These are phyloP conservation scores for Hiodon alosoides DNA, from an alignment of 2,113 vertebrate species.

Conservation along the genomic window DNA sequence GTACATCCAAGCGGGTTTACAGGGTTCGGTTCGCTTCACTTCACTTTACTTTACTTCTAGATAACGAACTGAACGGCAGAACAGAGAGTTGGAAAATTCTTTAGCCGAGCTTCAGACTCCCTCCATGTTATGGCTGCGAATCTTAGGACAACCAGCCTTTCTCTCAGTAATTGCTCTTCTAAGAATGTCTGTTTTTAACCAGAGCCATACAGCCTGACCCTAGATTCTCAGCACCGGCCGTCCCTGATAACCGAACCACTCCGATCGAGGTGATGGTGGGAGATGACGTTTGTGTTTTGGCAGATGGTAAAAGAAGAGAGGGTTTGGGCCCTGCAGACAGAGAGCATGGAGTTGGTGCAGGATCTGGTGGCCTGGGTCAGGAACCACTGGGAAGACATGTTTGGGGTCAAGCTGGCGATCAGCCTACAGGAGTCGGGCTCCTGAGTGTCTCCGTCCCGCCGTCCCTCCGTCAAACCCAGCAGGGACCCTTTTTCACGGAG, in stretches of 20 bases:
- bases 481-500: no score
- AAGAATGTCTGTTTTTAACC: neutral
- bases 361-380: constrained; percentile 73
- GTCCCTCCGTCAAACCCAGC: no score
- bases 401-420: constrained; percentile 70
- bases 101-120: no score
- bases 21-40: no score
- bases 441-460: neutral
- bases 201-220: neutral
- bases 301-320: constrained; percentile 69
- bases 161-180: no score
- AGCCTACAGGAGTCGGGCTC: constrained; percentile 39
- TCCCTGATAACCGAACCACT: no score
- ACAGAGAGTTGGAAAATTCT: no score
- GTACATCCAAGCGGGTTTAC: no score
- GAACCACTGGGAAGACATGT: constrained; percentile 79
- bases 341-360: constrained; percentile 61
- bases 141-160: no score
- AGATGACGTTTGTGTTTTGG: neutral
- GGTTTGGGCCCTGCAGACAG: constrained; percentile 69
- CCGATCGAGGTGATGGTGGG: neutral
- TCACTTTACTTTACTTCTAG: no score
- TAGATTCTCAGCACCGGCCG: neutral
- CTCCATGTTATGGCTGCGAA: no score
- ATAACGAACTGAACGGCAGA: no score